A percentile compares a stretch with the other conserved stretches of the same genome.
These are phyloP conservation scores for Azorinus chamasolen DNA, from an alignment of 2,888 invertebrate genomes.

Conservation along the genomic window DNA sequence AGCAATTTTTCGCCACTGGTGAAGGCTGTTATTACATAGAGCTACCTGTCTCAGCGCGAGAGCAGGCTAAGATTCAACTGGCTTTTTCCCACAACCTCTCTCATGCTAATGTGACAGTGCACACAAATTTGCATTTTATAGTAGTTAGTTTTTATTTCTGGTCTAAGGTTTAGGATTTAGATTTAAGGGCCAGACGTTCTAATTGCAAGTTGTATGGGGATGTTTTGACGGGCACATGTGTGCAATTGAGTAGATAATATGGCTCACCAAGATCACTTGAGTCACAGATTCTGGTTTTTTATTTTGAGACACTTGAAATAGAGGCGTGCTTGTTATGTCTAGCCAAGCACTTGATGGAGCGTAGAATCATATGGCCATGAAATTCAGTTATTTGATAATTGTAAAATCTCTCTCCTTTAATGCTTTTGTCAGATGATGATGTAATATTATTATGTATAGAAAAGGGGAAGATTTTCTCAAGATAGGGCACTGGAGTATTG, in stretches of 20 bases:
- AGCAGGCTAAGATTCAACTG: constrained; percentile 27
- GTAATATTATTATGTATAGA: too few relatives aligned
- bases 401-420: too few relatives aligned
- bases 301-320: too few relatives aligned
- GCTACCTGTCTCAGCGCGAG: constrained; percentile 24
- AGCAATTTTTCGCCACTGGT: constrained; percentile 51
- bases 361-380: constrained; percentile 2
- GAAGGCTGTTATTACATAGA: constrained; percentile 43
- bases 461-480: too few relatives aligned
- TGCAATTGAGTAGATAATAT: constrained; percentile 2
- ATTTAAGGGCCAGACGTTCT: constrained; percentile 42
- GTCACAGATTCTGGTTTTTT: too few relatives aligned
- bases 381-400: not conserved
- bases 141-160: constrained; percentile 45
- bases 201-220: constrained; percentile 47
- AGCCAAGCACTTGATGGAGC: too few relatives aligned
- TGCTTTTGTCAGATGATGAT: too few relatives aligned
- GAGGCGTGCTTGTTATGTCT: too few relatives aligned
- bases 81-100: constrained; percentile 63
- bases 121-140: constrained; percentile 53
- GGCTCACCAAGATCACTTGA: too few relatives aligned
- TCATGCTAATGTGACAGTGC: constrained; percentile 4
- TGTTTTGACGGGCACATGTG: constrained; percentile 36
- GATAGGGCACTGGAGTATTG: too few relatives aligned
- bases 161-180: constrained; percentile 12